Evolutionary conservation across 2,797 vertebrate species (phyloP).

Genomic region (Hirundo rustica): DNA sequence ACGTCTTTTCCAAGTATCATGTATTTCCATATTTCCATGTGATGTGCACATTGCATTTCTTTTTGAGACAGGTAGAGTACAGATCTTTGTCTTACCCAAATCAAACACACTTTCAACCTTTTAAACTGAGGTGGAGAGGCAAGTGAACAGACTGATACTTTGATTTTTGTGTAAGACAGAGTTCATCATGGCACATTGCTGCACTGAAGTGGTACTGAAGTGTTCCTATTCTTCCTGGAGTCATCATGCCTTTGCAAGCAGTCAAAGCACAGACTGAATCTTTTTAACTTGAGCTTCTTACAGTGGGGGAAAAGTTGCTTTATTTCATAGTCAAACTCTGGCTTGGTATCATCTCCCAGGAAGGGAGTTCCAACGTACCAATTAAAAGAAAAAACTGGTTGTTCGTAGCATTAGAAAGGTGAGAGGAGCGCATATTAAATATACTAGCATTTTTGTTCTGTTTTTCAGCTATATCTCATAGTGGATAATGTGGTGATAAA

Average conservation of each 20-base stretch:
- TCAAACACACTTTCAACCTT: not conserved
- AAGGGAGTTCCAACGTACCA: not conserved
- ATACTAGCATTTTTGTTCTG: not conserved
- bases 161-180: not conserved
- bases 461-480: not conserved
- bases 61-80: not conserved
- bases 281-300: not conserved
- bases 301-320: not conserved
- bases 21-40: not conserved
- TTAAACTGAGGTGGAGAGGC: not conserved
- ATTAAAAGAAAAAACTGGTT: not conserved
- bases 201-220: not conserved
- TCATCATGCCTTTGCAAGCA: not conserved
- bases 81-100: not conserved
- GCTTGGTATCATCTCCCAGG: not conserved
- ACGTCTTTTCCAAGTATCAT: not conserved
- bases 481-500: not conserved
- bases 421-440: not conserved
- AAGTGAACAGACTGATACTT: not conserved
- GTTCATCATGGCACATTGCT: not conserved
- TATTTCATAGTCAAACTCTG: not conserved
- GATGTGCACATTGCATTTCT: rapidly evolving
- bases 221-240: not conserved
- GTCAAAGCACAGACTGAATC: not conserved
- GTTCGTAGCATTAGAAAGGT: not conserved